A percentile compares a stretch with the other conserved stretches of the same genome.
These are phyloP conservation scores for Neoaliturus tenellus DNA, from an alignment of 2,888 invertebrate genomes.

Conservation along the genomic window DNA sequence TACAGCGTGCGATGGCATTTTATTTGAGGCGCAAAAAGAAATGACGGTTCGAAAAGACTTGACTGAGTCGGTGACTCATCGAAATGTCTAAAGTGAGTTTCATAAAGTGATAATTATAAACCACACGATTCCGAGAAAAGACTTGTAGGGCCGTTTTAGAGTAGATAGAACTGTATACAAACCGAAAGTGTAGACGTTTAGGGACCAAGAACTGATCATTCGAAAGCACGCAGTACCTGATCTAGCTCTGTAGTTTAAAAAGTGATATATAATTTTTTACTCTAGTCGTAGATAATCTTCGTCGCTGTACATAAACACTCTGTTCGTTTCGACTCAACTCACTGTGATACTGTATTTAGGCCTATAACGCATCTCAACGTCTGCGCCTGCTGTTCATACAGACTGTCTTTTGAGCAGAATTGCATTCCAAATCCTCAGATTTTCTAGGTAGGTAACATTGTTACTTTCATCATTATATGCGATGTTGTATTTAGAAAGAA, in stretches of 20 bases:
- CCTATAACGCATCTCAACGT: neutral
- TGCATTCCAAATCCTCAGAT: neutral
- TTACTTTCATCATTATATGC: neutral
- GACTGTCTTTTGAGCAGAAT: neutral
- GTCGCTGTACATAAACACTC: constrained; percentile 11
- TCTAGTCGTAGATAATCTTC: constrained; percentile 28
- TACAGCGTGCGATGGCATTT: constrained; percentile 73
- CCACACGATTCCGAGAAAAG: neutral
- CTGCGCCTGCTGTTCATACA: neutral
- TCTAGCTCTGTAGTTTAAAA: constrained; percentile 28
- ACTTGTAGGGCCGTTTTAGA: neutral
- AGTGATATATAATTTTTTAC: constrained; percentile 46
- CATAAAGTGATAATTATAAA: neutral
- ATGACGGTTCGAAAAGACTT: constrained; percentile 43
- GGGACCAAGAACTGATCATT: constrained; percentile 50
- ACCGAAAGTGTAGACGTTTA: constrained; percentile 46
- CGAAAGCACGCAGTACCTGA: constrained; percentile 17
- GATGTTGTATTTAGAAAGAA: neutral
- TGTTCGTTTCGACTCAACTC: constrained; percentile 25
- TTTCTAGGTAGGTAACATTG: neutral
- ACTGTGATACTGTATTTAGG: constrained; percentile 45
- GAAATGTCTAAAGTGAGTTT: neutral
- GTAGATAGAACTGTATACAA: constrained; percentile 17
- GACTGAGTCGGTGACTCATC: neutral
- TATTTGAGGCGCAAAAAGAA: constrained; percentile 70